Evolutionary conservation across 2,113 vertebrate genomes (phyloP), one percentile per base, ranked within the genome.

Genomic region (Nothocercus nigrocapillus): DNA sequence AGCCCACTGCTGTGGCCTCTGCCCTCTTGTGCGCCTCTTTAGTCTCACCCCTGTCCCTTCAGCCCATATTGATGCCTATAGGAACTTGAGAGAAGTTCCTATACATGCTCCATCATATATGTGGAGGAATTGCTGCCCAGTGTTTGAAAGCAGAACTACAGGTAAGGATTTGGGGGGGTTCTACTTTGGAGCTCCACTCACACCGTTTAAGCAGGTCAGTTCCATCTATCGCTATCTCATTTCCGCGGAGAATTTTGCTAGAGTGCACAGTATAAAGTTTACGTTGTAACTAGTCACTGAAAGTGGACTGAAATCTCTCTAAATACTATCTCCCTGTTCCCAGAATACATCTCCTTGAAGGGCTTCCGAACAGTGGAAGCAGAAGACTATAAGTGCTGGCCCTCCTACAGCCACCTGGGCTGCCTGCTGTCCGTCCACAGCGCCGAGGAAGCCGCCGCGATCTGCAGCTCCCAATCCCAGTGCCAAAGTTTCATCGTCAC

Each of bases 331-430:
- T 49, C 34, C 81, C 53, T 90, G 40, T 94, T 84, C 66, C 75
- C 93, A 99, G 99, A 98, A 81, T 99, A 99, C 95, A 95, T 97
- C 12, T 86, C 97, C 88, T 88, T 98, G 44, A 98, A 95, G 86
- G 98, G 98, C 10, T 98, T 98, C 97, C 96, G 95, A n/a, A 95
- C 94, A 1, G 97, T 80, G 25, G 98, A 97, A 87, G 97, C 97
- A 22, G 95, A 96, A 28, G 98, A 97, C 85, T 99, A 99, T 95
- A 98, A 97, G 89, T 99, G 99, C 95, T 99, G 99, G 99, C 98
- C 98, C 3, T 99, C 99, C 38, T 99, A 99, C 96, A 98, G 98
- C 96, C 98, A 98, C 94, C 97, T 98, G 96, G 98, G 98, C 68
- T 99, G 99, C 63, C 89, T 99, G 92, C 97, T 99, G 42, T 99